Evolutionary conservation across 2,888 invertebrate species (phyloP), one percentile per base, ranked within the genome.

Genomic region (Agrypnus murinus): DNA sequence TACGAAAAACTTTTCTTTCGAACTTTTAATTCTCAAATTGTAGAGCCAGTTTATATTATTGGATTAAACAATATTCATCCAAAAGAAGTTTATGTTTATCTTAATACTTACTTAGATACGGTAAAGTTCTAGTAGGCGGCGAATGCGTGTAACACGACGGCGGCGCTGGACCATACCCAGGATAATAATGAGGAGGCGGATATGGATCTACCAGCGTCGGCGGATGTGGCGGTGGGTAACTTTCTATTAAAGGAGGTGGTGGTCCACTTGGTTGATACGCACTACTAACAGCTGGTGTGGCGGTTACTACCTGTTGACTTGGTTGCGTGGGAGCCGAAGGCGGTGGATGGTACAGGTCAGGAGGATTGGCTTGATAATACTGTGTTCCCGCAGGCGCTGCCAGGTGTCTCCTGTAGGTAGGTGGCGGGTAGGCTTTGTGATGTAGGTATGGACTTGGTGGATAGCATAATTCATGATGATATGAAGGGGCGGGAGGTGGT

Each of bases 41-140:
- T n/a, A n/a, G n/a, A n/a, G n/a, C n/a, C n/a, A n/a, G n/a, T n/a
- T n/a, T n/a, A n/a, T n/a, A n/a, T n/a, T n/a, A n/a, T n/a, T n/a
- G n/a, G n/a, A n/a, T n/a, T n/a, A n/a, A n/a, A n/a, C n/a, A n/a
- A n/a, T n/a, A n/a, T n/a, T n/a, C n/a, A n/a, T n/a, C n/a, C n/a
- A n/a, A n/a, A n/a, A n/a, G n/a, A n/a, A n/a, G n/a, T 25, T 25
- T 25, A 25, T 3, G 5, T 25, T 48, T 40, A 8, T 31, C 19
- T 48, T n/a, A 25, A 25, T 14, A 25, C 62, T 80, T 80, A 91
- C 91, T 90, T 83, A 91, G 88, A 84, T 89, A 91, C 65, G 90
- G 89, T 85, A 91, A 87, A 63, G 85, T 83, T 83, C 91, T 88
- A 83, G 91, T 87, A 77, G 91, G 87, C 74, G 93, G 89, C 73